Base-by-base conservation (phyloP, 2,888 invertebrate species). In the Argyresthia goedartella region DNA sequence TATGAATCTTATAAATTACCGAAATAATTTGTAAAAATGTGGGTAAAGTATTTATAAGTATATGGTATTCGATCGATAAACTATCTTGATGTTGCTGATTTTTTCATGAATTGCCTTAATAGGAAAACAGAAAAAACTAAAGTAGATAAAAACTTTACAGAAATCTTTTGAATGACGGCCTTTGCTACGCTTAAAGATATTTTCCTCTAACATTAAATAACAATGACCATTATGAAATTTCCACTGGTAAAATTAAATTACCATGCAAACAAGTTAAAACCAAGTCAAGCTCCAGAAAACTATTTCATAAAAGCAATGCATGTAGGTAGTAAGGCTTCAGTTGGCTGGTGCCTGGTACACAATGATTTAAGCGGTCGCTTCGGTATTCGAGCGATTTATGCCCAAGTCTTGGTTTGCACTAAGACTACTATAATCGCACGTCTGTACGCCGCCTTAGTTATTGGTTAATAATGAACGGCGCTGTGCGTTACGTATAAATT, bases 341-440 rank as follows among this genome's bases (percentile, higher is more conserved):
- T 8, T 14, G 36, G 36, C 36, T 36, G 48, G 74, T 81, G 79
- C 77, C 79, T 76, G 71, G 72, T 71, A 74, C 68, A 47, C 66
- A 71, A 72, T 81, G 81, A 81, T 81, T 81, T 78, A 81, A 67
- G 64, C 59, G 61, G 67, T 68, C 68, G 50, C 70, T 73, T 71
- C 65, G 70, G 74, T 70, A 74, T 73, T 69, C 68, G 65, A 72
- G 60, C 63, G 67, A 77, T 76, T 80, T 76, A 78, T 74, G 61
- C 59, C 58, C 39, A 16, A 33, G 6, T 16, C 44, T 50, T 33
- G 14, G 44, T 16, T 45, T 11, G 45, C 25, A 46, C 45, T 34
- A 39, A 45, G 34, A 42, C 46, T 36, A 36, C 51, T 46, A 35
- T 46, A 46, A 46, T 51, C 54, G 61, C 60, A 59, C 51, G 60